Conservation (phyloP, 2,797 vertebrate species). For the Clarias platycephalus region DNA sequence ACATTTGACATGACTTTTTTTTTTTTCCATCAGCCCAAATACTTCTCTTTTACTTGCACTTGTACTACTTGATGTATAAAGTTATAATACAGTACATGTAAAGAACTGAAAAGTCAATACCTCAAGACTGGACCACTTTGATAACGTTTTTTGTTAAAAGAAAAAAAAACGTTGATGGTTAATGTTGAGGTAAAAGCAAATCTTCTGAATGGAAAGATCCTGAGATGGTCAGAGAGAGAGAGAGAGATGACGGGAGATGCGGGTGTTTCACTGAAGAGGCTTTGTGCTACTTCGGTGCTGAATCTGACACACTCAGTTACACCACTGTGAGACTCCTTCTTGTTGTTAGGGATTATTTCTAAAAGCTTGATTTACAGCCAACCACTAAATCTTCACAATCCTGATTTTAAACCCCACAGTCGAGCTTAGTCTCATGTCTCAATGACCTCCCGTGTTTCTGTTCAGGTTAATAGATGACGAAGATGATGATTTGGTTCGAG, state of each 20-base stretch:
- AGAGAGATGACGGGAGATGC: not conserved
- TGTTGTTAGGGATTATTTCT: not conserved
- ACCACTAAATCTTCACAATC: not conserved
- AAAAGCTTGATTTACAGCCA: not conserved
- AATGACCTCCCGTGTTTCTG: not conserved
- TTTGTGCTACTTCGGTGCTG: not conserved
- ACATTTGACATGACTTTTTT: not conserved
- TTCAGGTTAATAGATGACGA: not conserved
- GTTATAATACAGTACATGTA: not conserved
- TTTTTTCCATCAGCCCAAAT: not conserved
- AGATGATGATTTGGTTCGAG: not conserved
- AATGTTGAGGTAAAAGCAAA: not conserved
- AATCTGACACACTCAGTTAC: not conserved
- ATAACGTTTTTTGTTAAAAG: not conserved
- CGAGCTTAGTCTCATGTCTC: not conserved
- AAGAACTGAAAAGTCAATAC: not conserved
- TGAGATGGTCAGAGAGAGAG: not conserved
- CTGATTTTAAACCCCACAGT: not conserved
- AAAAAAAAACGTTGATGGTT: not conserved
- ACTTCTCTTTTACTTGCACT: not conserved
- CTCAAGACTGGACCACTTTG: not conserved
- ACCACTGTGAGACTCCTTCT: not conserved
- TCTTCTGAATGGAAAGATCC: not conserved
- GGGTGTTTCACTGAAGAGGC: not conserved
- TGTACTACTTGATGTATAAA: not conserved